These are phyloP conservation scores for Euproctis similis DNA, from an alignment of 2,888 invertebrate species.

Conservation along the genomic window DNA sequence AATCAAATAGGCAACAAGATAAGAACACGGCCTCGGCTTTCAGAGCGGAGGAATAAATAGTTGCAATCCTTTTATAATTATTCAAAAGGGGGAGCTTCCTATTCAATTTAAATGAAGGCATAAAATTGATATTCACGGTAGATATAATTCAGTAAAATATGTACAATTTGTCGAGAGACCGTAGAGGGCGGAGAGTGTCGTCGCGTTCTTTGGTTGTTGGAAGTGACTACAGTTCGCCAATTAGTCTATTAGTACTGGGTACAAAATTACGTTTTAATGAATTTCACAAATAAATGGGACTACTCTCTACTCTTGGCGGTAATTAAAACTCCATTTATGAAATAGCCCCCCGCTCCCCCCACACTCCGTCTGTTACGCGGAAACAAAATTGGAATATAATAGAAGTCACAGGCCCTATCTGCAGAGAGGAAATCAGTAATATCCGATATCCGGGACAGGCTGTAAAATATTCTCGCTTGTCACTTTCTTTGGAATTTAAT, in stretches of 20 bases:
- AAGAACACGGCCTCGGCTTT: slow-evolving; percentile 21
- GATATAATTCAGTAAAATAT: slow-evolving; percentile 34
- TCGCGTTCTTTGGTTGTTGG: slow-evolving; percentile 38
- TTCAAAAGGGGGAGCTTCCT: slow-evolving; percentile 16
- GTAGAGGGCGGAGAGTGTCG: slow-evolving; percentile 34
- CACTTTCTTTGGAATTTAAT: slow-evolving; percentile 1
- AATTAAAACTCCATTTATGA: slow-evolving; percentile 50
- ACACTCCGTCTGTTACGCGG: slow-evolving; percentile 19
- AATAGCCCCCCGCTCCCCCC: slow-evolving; percentile 26
- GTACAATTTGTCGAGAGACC: slow-evolving; percentile 31
- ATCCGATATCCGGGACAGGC: slow-evolving; percentile 5
- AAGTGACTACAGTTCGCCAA: slow-evolving; percentile 42
- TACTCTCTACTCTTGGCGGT: slow-evolving; percentile 31
- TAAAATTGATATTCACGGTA: slow-evolving; percentile 32
- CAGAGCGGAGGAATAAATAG: slow-evolving; percentile 32
- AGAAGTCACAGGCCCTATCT: slow-evolving; percentile 6
- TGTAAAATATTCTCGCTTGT: slow-evolving; percentile 1
- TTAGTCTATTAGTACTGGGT: slow-evolving; percentile 29
- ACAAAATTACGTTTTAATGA: slow-evolving; percentile 36
- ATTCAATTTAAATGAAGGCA: slow-evolving; percentile 35
- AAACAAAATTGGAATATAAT: slow-evolving; percentile 25
- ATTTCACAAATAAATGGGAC: slow-evolving; percentile 38
- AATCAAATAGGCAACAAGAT: slow-evolving; percentile 1
- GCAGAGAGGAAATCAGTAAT: slow-evolving; percentile 4
- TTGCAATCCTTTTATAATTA: slow-evolving; percentile 29